These are phyloP conservation scores for Thomomys bottae DNA, from an alignment of 2,113 vertebrate species.

Conservation along the genomic window DNA sequence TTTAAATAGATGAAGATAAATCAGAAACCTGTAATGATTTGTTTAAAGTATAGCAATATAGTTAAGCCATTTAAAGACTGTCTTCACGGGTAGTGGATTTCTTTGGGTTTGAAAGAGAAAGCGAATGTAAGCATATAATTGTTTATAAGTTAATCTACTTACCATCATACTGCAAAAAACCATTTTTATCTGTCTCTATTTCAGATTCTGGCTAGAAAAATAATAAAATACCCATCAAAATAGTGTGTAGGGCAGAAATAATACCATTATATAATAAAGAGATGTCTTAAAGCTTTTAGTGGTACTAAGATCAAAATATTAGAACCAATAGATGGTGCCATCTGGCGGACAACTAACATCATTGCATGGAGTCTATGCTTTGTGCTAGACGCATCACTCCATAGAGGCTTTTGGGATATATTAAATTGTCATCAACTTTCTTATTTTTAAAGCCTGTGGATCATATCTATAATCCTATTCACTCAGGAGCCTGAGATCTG, in stretches of 20 bases:
- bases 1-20: conserved; percentile 33
- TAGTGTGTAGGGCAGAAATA: conserved; percentile 3
- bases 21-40: conserved; percentile 13
- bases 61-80: conserved; percentile 48
- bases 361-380: neutral
- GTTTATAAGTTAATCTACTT: conserved; percentile 76
- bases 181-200: conserved; percentile 90
- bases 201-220: conserved; percentile 88
- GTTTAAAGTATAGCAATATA: conserved; percentile 2
- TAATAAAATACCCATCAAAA: conserved; percentile 59
- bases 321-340: conserved; percentile 9
- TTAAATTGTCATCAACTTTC: neutral
- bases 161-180: conserved; percentile 97
- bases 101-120: conserved; percentile 38
- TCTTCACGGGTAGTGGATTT: neutral
- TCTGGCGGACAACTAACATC: conserved; percentile 35
- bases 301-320: neutral
- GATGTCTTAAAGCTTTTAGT: neutral
- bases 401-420: neutral
- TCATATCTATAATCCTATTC: too few relatives aligned
- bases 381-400: neutral
- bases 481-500: too few relatives aligned
- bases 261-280: neutral
- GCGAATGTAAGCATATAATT: conserved; percentile 11
- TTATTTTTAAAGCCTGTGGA: too few relatives aligned